Conservation (phyloP, 2,113 vertebrate genomes). For the Maylandia zebra region DNA sequence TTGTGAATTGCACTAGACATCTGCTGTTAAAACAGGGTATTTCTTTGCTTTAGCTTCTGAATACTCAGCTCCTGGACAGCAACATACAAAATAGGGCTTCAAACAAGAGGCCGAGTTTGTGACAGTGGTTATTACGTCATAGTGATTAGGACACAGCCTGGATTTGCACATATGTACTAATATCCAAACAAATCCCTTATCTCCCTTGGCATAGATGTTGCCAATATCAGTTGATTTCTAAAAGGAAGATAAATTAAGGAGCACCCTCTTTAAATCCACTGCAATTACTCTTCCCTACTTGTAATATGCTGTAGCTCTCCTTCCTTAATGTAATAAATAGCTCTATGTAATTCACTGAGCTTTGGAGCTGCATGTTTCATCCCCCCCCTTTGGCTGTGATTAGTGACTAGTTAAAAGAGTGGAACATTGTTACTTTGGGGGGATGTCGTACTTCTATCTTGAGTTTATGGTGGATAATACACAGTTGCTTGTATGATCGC, state of each 20-base stretch:
- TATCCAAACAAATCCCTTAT: constrained; percentile 39
- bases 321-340: constrained; percentile 49
- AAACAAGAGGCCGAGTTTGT: not conserved
- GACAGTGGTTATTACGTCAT: not conserved
- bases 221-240: constrained; percentile 11
- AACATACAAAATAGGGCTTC: not conserved
- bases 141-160: not conserved
- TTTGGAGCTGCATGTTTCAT: constrained; percentile 8
- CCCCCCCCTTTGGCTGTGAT: constrained; percentile 51
- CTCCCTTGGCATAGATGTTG: constrained; percentile 5
- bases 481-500: not conserved
- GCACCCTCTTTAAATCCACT: constrained; percentile 9
- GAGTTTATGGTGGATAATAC: constrained; percentile 13
- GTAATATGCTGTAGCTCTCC: constrained; percentile 11
- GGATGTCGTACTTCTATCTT: not conserved
- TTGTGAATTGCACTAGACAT: not conserved
- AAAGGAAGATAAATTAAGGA: constrained; percentile 28
- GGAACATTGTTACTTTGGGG: constrained; percentile 16
- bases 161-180: constrained; percentile 46
- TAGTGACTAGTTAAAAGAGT: constrained; percentile 31
- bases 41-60: not conserved
- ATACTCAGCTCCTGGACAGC: not conserved
- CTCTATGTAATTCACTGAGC: constrained; percentile 33
- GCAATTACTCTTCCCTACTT: constrained; percentile 18
- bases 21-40: not conserved